A percentile compares a stretch with the other conserved stretches of the same genome.
phyloP scores from a whole-genome alignment of 2,113 vertebrate species.

The Phycodurus eques region DNA sequence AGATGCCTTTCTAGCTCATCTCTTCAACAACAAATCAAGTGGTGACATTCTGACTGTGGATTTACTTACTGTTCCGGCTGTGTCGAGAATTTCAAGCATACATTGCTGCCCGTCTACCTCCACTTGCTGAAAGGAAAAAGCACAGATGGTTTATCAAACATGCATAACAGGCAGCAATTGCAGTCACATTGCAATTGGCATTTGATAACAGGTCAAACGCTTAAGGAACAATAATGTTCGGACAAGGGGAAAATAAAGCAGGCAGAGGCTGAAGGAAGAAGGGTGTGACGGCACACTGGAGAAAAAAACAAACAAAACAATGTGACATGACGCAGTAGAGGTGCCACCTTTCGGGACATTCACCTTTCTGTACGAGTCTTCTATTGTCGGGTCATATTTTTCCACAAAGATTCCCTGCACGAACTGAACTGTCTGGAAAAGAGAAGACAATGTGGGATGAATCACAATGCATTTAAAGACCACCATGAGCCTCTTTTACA shows the following conservation, averaged over 20 bases:
- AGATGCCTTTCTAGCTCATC: neutral
- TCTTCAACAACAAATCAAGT: neutral
- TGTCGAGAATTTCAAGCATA: slow-evolving; percentile 99
- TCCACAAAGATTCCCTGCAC: slow-evolving; percentile 99
- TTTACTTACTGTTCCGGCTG: slow-evolving; percentile 93
- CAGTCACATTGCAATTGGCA: neutral
- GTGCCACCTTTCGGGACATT: slow-evolving; percentile 41
- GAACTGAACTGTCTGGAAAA: slow-evolving; percentile 92
- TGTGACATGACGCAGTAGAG: slow-evolving; percentile 37
- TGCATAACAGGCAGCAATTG: neutral
- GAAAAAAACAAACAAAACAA: slow-evolving; percentile 17
- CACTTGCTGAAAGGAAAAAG: slow-evolving; percentile 83
- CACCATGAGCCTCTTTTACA: neutral
- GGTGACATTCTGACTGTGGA: neutral
- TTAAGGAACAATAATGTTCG: neutral
- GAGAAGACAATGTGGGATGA: slow-evolving; percentile 16
- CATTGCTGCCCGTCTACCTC: slow-evolving; percentile 98
- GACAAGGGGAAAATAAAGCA: slow-evolving; percentile 1
- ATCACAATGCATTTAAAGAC: neutral
- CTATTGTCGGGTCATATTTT: slow-evolving; percentile 99
- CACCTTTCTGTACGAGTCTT: slow-evolving; percentile 99
- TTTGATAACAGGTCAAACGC: neutral
- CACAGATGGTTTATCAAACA: slow-evolving; percentile 13
- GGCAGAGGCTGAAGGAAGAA: slow-evolving; percentile 7
- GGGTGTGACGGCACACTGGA: slow-evolving; percentile 1